Conservation (phyloP, 2,888 invertebrate genomes). For the Zeuzera pyrina region DNA sequence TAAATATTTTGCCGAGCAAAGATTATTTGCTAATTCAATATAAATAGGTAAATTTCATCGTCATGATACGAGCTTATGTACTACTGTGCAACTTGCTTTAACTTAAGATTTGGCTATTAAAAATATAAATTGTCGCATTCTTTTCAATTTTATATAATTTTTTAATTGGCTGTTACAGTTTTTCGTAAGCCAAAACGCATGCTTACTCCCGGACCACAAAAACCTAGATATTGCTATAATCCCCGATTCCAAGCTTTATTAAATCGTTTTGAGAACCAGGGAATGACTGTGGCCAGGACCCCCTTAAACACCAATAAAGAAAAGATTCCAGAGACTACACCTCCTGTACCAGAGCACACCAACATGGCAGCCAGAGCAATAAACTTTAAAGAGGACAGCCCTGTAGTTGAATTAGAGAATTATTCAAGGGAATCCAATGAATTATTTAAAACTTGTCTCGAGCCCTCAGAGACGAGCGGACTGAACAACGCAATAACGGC, state of each 20-base stretch:
- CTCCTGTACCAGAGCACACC: slow-evolving; percentile 43
- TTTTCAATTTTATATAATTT: not conserved
- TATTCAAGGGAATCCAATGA: slow-evolving; percentile 49
- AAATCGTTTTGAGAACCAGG: slow-evolving; percentile 55
- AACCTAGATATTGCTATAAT: slow-evolving; percentile 39
- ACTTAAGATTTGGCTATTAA: slow-evolving; percentile 9
- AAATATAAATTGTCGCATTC: no score
- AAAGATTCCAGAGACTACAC: slow-evolving; percentile 43
- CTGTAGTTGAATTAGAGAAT: slow-evolving; percentile 33
- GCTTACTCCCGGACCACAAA: slow-evolving; percentile 62
- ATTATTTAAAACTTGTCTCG: slow-evolving; percentile 49
- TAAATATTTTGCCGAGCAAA: no score
- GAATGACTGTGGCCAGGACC: slow-evolving; percentile 41
- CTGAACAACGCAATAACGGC: slow-evolving; percentile 45
- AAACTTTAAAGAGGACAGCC: slow-evolving; percentile 62
- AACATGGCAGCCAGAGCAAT: slow-evolving; percentile 55
- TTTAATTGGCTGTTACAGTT: no score
- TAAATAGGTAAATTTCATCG: no score
- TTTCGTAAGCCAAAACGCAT: slow-evolving; percentile 60
- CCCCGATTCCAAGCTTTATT: slow-evolving; percentile 63
- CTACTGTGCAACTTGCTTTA: slow-evolving; percentile 7
- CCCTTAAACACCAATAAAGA: slow-evolving; percentile 33
- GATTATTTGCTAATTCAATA: no score
- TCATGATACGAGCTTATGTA: slow-evolving; percentile 1
- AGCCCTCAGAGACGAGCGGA: slow-evolving; percentile 28